Percentiles rank a stretch among this genome's conserved stretches.
phyloP scores from a whole-genome alignment of 2,888 invertebrate genomes.

The Watsonalla binaria region DNA sequence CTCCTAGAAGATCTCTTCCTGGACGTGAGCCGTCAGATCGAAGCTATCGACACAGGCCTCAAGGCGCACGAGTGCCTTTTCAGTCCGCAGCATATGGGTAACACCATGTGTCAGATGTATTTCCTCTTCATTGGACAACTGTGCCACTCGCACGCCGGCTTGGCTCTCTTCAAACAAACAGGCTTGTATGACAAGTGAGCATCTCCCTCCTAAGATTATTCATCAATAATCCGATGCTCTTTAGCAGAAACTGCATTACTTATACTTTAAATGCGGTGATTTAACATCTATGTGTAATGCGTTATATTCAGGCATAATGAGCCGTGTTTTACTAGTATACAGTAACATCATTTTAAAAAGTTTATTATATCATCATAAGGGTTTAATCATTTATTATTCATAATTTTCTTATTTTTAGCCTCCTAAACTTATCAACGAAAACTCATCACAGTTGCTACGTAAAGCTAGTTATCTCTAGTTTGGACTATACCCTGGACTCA shows the following conservation, averaged over 20 bases:
- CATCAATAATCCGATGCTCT: not conserved
- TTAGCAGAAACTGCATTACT: too few relatives aligned
- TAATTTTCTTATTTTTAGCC: constrained; percentile 68
- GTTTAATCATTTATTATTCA: not conserved
- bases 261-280: too few relatives aligned
- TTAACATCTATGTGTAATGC: too few relatives aligned
- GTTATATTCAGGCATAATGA: too few relatives aligned
- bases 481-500: constrained; percentile 91
- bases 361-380: not conserved
- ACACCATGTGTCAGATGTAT: constrained; percentile 95
- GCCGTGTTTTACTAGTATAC: too few relatives aligned
- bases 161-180: constrained; percentile 84
- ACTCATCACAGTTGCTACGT: constrained; percentile 95
- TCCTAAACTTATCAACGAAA: constrained; percentile 87
- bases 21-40: constrained; percentile 87
- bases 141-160: constrained; percentile 83
- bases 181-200: constrained; percentile 86
- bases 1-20: constrained; percentile 87
- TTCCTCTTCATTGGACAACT: constrained; percentile 95
- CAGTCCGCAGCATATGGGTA: constrained; percentile 91
- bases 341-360: too few relatives aligned
- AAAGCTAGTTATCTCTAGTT: constrained; percentile 93
- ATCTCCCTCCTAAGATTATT: not conserved
- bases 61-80: constrained; percentile 92
- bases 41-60: constrained; percentile 83